Evolutionary conservation across 2,888 invertebrate genomes (phyloP).

Genomic region (Epinotia ramella): DNA sequence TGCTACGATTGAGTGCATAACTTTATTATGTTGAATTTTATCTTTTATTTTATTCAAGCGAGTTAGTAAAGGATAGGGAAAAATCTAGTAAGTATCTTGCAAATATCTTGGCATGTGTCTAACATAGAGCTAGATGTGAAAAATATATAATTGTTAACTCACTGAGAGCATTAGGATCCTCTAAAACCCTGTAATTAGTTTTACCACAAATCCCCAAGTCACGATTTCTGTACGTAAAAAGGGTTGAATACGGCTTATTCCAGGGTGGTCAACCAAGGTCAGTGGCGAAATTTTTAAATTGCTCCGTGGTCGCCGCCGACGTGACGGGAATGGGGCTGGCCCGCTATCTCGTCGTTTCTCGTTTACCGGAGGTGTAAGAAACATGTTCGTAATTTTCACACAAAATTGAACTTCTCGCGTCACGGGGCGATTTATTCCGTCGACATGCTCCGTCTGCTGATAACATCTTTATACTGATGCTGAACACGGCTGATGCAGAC

Average conservation of each 20-base stretch:
- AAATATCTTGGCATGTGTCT: not conserved
- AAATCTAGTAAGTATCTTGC: too few relatives aligned
- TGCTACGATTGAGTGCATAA: constrained; percentile 9
- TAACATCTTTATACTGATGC: constrained; percentile 65
- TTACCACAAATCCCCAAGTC: constrained; percentile 53
- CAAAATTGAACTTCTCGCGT: constrained; percentile 73
- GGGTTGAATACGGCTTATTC: constrained; percentile 51
- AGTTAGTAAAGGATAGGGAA: too few relatives aligned
- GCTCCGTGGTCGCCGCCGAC: constrained; percentile 64
- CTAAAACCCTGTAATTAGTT: constrained; percentile 52
- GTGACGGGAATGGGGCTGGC: constrained; percentile 67
- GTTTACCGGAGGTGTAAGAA: constrained; percentile 58
- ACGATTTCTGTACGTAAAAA: constrained; percentile 54
- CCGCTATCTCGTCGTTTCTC: constrained; percentile 55
- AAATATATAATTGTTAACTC: not conserved
- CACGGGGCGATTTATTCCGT: constrained; percentile 72
- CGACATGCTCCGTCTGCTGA: constrained; percentile 68
- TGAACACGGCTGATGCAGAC: constrained; percentile 64
- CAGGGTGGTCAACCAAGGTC: constrained; percentile 54
- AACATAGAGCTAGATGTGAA: not conserved
- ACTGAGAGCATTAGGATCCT: not conserved
- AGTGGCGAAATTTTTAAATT: constrained; percentile 66
- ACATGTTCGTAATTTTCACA: constrained; percentile 72
- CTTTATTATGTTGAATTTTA: not conserved
- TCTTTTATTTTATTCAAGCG: not conserved